Conservation (phyloP, 1,140 invertebrate species). For the Ceratoteleas bidentatus region DNA sequence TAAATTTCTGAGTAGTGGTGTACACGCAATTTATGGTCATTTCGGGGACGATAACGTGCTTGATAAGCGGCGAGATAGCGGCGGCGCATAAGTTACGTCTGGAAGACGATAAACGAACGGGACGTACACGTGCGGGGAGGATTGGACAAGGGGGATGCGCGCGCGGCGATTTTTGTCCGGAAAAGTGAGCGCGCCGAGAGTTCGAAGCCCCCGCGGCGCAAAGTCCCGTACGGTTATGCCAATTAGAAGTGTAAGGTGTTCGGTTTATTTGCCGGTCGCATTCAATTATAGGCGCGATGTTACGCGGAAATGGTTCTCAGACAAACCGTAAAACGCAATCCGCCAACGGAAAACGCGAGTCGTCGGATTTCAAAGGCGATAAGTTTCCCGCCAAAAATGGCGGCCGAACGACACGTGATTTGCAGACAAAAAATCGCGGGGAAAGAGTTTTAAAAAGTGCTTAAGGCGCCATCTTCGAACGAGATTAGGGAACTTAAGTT, state of each 20-base stretch:
- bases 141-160: constrained; percentile 43
- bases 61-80: constrained; percentile 73
- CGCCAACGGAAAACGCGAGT: no score
- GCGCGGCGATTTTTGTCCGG: constrained; percentile 48
- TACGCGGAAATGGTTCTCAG: no score
- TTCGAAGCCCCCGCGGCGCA: constrained; percentile 27
- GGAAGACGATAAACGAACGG: constrained; percentile 66
- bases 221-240: constrained; percentile 16
- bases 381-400: no score
- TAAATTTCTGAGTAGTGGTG: constrained; percentile 38
- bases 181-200: constrained; percentile 32
- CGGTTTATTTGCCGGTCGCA: neutral
- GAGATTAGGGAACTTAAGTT: no score
- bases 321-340: no score
- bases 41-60: constrained; percentile 68
- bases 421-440: no score
- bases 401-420: no score
- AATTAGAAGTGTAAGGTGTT: constrained; percentile 10
- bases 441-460: no score
- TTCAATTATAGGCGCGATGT: no score
- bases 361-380: no score
- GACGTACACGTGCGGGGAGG: constrained; percentile 43
- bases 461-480: no score
- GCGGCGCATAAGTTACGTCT: constrained; percentile 67
- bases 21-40: constrained; percentile 69